Conservation (phyloP, 1,140 invertebrate species). For the Orchesella cincta region DNA sequence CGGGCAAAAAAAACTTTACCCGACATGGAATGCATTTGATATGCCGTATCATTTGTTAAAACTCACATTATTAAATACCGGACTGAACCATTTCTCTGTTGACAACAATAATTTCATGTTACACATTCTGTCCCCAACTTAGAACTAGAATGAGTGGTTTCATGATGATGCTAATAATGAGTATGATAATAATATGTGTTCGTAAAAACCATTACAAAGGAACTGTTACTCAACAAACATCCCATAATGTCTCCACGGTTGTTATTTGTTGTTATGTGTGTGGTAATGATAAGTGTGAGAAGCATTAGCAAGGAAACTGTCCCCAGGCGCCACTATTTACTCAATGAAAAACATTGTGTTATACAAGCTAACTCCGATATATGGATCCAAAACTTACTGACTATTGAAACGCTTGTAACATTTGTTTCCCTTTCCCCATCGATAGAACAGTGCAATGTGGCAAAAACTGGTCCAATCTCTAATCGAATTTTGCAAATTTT, state of each 20-base stretch:
- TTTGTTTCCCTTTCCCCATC: no score
- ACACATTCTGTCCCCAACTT: background rate
- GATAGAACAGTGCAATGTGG: no score
- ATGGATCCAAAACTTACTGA: background rate
- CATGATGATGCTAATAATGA: background rate
- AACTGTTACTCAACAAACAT: conserved; percentile 22
- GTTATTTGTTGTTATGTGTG: background rate
- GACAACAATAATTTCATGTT: conserved; percentile 23
- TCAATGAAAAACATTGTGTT: conserved; percentile 1
- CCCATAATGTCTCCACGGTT: conserved; percentile 9
- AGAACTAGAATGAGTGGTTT: background rate
- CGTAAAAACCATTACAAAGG: background rate
- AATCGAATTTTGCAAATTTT: no score
- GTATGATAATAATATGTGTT: background rate
- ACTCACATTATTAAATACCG: conserved; percentile 13
- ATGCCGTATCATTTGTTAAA: background rate
- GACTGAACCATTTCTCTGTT: background rate
- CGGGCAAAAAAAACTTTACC: background rate
- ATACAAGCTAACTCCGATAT: background rate
- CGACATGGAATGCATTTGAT: background rate
- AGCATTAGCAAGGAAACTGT: background rate
- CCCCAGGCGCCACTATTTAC: background rate
- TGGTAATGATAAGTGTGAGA: conserved; percentile 2
- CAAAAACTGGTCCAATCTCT: no score
- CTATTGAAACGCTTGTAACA: no score